Evolutionary conservation across 2,113 vertebrate genomes (phyloP).

Genomic region (Nothocercus julius): DNA sequence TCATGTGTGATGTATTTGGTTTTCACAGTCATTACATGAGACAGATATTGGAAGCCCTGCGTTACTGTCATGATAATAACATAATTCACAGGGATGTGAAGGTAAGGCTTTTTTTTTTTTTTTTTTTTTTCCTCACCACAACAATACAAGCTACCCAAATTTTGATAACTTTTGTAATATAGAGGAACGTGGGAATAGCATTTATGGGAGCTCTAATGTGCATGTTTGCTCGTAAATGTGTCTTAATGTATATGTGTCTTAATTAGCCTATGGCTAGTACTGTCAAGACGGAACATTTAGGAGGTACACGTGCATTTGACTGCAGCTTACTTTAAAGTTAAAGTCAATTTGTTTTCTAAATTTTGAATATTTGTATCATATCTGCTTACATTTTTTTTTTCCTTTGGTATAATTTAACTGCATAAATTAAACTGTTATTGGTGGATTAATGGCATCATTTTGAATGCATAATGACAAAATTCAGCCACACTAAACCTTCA

Average conservation of each 20-base stretch:
- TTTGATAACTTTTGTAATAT: background rate
- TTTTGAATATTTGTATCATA: slow-evolving; percentile 10
- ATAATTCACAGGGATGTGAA: slow-evolving; percentile 98
- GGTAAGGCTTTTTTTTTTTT: slow-evolving; percentile 77
- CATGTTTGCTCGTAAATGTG: background rate
- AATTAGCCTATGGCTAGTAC: background rate
- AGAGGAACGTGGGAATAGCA: background rate
- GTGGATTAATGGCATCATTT: background rate
- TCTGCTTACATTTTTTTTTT: slow-evolving; percentile 14
- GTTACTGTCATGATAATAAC: slow-evolving; percentile 99
- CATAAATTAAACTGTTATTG: background rate
- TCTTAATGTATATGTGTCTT: no score
- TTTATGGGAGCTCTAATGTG: background rate
- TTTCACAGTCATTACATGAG: slow-evolving; percentile 97
- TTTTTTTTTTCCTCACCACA: background rate
- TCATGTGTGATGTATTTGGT: slow-evolving; percentile 59
- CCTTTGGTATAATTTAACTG: slow-evolving; percentile 1
- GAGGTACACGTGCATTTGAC: background rate
- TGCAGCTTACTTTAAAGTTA: background rate
- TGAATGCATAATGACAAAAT: background rate
- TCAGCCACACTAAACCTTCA: background rate
- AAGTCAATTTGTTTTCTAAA: slow-evolving; percentile 32
- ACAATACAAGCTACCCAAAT: background rate
- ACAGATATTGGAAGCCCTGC: slow-evolving; percentile 96
- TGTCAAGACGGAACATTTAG: background rate